Evolutionary conservation across 1,140 invertebrate genomes (phyloP).

Genomic region (Diorhabda carinulata): DNA sequence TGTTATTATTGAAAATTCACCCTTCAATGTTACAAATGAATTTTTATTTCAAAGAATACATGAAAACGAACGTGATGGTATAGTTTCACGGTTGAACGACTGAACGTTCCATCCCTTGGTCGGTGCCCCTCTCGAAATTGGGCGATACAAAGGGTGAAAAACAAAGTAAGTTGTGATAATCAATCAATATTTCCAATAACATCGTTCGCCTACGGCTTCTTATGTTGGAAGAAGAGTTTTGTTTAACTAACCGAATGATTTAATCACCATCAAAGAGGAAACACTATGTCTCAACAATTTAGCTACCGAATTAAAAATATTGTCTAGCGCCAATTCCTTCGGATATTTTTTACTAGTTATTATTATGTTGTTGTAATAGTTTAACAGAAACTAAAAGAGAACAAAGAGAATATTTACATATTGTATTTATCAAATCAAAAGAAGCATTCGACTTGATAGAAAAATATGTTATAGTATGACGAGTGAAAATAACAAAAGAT

Average conservation of each 20-base stretch:
- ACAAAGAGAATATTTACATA: no score
- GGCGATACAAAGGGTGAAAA: constrained; percentile 23
- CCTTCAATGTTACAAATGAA: no score
- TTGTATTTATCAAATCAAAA: no score
- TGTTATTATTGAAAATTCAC: no score
- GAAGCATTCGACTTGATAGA: no score
- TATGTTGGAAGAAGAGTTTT: constrained; percentile 21
- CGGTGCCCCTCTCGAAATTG: not conserved
- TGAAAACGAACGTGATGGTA: not conserved
- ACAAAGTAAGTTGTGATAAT: constrained; percentile 32
- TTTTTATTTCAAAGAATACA: not conserved
- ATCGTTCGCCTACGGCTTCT: constrained; percentile 23
- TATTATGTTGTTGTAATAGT: no score
- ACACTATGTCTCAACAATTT: constrained; percentile 34
- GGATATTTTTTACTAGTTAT: no score
- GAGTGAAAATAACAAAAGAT: no score
- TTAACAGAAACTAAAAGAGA: no score
- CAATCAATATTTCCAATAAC: constrained; percentile 39
- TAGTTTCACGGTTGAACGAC: constrained; percentile 7
- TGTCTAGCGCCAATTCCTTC: not conserved
- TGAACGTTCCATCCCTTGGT: constrained; percentile 6
- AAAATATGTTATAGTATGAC: no score
- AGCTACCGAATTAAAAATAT: constrained; percentile 37
- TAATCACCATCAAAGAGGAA: constrained; percentile 34
- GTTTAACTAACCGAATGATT: constrained; percentile 40